Evolutionary conservation across 2,888 invertebrate species (phyloP), one percentile per base, ranked within the genome.

Genomic region (Nemurella pictetii): DNA sequence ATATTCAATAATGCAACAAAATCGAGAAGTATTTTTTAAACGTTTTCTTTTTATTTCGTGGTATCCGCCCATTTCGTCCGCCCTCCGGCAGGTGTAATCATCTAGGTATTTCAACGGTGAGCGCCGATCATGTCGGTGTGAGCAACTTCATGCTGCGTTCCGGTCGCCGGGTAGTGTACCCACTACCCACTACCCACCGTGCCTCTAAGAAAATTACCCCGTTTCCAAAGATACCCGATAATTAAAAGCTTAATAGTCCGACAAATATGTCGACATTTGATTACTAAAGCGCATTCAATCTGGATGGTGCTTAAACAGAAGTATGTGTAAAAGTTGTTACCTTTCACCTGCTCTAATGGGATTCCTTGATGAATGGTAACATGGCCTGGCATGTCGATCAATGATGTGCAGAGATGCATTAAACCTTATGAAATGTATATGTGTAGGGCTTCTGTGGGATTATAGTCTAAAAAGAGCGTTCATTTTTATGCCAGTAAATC

Each of bases 1-100:
- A 78, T 78, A 78, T 78, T 78, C 78, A 78, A 78, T 78, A 28
- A 78, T 27, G 27, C 4, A 78, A 78, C 9, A 75, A 7, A 78
- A 27, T 30, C n/a, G 28, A 15, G 29, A 78, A 78, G 29, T 78
- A 78, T 78, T 78, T 78, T 78, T 78, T 78, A 78, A 78, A 78
- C 30, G 78, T 7, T 29, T 28, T 78, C 29, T 29, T 0, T 28
- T 78, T n/a, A 78, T 78, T 78, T 78, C 28, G 28, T 28, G 20
- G 30, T 78, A 78, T 78, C 78, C 78, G 78, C 78, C 78, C 78
- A 27, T 78, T 30, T 20, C 29, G 12, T 25, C 29, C 20, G 28
- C 29, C 30, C 55, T 12, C 55, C 78, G 9, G 29, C 29, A 78
- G 78, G 78, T 78, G 29, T 78, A 78, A 78, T 78, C 78, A 78